These are phyloP conservation scores for Tachyglossus aculeatus DNA, from an alignment of 2,797 vertebrate genomes.

Conservation along the genomic window DNA sequence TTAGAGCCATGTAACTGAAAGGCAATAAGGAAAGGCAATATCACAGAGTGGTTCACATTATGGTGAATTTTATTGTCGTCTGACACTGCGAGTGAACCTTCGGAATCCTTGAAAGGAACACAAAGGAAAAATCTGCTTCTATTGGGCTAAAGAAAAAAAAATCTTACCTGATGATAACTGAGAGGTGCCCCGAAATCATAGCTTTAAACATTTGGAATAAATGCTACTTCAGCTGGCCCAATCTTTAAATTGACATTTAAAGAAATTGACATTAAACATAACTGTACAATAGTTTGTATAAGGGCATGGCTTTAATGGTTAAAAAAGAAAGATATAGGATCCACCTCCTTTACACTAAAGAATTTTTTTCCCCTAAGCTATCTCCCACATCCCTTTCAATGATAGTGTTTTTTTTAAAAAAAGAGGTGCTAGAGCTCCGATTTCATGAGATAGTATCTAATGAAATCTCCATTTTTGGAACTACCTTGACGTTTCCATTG, in stretches of 20 bases:
- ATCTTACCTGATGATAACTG: constrained; percentile 58
- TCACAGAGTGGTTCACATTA: constrained; percentile 53
- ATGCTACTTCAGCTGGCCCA: constrained; percentile 55
- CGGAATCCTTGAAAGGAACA: constrained; percentile 56
- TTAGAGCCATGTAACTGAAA: constrained; percentile 54
- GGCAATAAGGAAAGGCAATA: constrained; percentile 57
- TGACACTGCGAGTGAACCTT: constrained; percentile 58
- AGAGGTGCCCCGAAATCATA: constrained; percentile 50
- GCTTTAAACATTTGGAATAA: constrained; percentile 43
- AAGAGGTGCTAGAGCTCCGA: no score
- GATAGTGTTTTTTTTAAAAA: no score
- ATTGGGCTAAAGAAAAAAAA: constrained; percentile 59
- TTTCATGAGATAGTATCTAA: no score
- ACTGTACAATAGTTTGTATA: neutral
- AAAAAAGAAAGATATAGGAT: no score
- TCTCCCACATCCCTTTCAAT: no score
- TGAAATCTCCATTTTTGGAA: no score
- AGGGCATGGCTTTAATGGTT: neutral
- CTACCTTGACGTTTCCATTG: no score
- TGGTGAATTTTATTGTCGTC: constrained; percentile 58
- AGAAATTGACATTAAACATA: constrained; percentile 7
- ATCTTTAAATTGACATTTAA: constrained; percentile 48
- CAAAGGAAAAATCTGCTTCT: constrained; percentile 53
- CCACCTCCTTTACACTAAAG: no score
- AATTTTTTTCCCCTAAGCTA: no score